Evolutionary conservation across 2,797 vertebrate species (phyloP), one percentile per base, ranked within the genome.

Genomic region (Smutsia gigantea): DNA sequence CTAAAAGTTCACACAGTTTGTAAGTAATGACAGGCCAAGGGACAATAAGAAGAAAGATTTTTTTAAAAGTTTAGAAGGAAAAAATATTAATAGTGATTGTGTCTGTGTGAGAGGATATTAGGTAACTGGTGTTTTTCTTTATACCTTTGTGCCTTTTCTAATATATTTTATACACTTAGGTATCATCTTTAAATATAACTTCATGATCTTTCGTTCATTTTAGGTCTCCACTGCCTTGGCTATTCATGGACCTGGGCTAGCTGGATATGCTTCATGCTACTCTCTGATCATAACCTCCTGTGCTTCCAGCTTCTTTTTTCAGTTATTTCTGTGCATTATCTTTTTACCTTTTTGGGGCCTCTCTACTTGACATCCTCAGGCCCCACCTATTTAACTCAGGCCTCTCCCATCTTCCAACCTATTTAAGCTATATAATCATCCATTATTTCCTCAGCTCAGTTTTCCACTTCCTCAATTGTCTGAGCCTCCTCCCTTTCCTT

Each of bases 11-110:
- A 77, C 15, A 57, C 5, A 57, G 53, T 23, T 83, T 91, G 7
- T 94, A 55, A 77, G 29, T 78, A 63, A 77, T 93, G 66, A 31
- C 72, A 93, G 79, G n/a, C 39, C 72, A 74, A 96, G 53, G 59
- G 51, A 61, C 10, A 85, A 13, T 42, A 55, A 51, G 34, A 84
- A 78, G 31, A 71, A 63, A 85, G 83, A 55, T 42, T 23, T n/a
- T n/a, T n/a, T n/a, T n/a, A n/a, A 18, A 63, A 72, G 29, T 82
- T 75, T 68, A 81, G 74, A 74, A 74, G 39, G 66, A 61, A 91
- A 79, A 91, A 87, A 81, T 66, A 39, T 11, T 69, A 39, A 25
- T 75, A 89, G 29, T 79, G 27, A 51, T 79, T 95, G 12, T 77
- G 4, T 75, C 34, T 93, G 0, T 75, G 7, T 89, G 55, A n/a